Evolutionary conservation across 2,113 vertebrate species (phyloP), one percentile per base, ranked within the genome.

Genomic region (Phrynocephalus versicolor): DNA sequence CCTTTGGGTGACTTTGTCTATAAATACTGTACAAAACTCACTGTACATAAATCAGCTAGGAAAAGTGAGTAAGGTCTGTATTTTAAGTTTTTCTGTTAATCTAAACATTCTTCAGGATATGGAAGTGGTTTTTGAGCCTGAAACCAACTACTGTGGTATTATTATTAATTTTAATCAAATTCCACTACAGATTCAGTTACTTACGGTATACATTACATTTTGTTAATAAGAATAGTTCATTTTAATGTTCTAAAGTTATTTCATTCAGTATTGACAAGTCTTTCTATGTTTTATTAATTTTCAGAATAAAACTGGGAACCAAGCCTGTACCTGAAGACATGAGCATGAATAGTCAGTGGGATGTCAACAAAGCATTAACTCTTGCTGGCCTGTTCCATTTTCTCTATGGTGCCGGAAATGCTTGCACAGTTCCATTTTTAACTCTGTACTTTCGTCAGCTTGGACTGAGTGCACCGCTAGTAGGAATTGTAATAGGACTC

Each of bases 381-480:
- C 91, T 98, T 64, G 95, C 97, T 41, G 86, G 94, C 58, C 51
- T 96, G 58, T 98, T 98, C 89, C 94, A 95, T 57, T 94, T 98
- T 87, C 88, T 98, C 88, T 94, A 94, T 57, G 95, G 91, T 64
- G 95, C 95, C 35, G 96, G 96, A 79, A 88, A 92, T 51, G 96
- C 94, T 78, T 97, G 97, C 87, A 93, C 97, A 79, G 86, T 96
- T 23, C 98, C 98, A 8, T 99, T 98, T 93, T 95, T 98, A 87
- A 97, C 97, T 9, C 95, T 98, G 30, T 98, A 97, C 94, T 94
- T 98, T 86, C 86, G 97, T 39, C 95, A 97, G 76, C 96, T 98
- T 85, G 98, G 98, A 51, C 91, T 98, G 83, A 87, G 93, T 0
- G 96, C 97, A 1, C 84, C 94, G 25, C 96, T 97, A 95, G 96